Conservation (phyloP, 2,113 vertebrate genomes). For the Alexandromys fortis region DNA sequence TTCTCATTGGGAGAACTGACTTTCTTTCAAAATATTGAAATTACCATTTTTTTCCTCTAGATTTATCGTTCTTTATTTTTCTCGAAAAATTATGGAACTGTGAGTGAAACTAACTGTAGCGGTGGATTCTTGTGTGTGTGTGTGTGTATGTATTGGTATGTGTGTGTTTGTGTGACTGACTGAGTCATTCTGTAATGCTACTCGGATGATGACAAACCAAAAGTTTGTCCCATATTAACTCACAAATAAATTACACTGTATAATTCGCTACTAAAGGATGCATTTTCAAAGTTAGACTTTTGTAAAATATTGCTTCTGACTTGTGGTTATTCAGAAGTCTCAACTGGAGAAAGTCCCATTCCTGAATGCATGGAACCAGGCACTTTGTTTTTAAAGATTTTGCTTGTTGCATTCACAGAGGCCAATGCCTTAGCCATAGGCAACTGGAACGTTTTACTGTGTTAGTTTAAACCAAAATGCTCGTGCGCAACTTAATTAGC, state of each 20-base stretch:
- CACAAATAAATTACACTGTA: constrained; percentile 40
- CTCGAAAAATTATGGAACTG: neutral
- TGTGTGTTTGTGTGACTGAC: neutral
- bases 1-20: neutral
- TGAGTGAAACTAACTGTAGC: neutral
- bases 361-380: neutral
- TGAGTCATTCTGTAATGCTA: constrained; percentile 37
- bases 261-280: constrained; percentile 42
- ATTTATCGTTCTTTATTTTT: neutral
- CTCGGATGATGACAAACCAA: constrained; percentile 43
- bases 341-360: neutral
- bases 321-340: constrained; percentile 48
- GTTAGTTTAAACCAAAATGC: constrained; percentile 15
- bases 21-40: constrained; percentile 32
- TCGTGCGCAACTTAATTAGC: neutral
- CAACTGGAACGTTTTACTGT: neutral
- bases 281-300: constrained; percentile 39
- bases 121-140: neutral
- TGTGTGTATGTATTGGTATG: neutral
- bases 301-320: constrained; percentile 60
- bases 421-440: too few relatives aligned
- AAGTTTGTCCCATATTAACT: constrained; percentile 37
- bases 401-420: neutral
- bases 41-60: neutral
- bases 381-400: neutral